Evolutionary conservation across 2,797 vertebrate genomes (phyloP).

Genomic region (Lepilemur septentrionalis): DNA sequence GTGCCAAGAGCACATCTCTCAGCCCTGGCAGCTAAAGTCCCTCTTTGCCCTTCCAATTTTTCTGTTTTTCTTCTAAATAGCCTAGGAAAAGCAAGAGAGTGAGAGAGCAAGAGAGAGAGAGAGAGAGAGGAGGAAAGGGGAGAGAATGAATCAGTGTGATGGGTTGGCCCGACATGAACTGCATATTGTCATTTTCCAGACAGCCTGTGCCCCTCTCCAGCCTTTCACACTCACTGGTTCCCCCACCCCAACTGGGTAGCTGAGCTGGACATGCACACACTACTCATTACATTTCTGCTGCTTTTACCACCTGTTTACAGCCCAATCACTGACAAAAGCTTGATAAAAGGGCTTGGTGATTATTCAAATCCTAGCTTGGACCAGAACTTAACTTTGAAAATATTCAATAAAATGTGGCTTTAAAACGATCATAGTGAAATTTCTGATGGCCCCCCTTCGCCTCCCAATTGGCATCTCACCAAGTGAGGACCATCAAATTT

Average conservation of each 20-base stretch:
- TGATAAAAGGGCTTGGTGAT: constrained; percentile 11
- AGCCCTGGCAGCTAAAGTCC: constrained; percentile 21
- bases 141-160: background rate
- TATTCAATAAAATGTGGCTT: constrained; percentile 20
- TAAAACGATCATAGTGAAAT: background rate
- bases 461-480: background rate
- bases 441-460: background rate
- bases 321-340: background rate
- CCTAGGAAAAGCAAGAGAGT: no score
- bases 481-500: background rate
- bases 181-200: background rate
- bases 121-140: background rate
- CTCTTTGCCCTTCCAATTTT: constrained; percentile 54
- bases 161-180: background rate
- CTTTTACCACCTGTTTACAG: background rate
- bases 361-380: constrained; percentile 10
- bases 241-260: background rate
- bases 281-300: background rate
- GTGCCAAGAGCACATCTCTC: constrained; percentile 40
- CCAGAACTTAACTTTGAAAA: constrained; percentile 34
- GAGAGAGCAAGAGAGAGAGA: no score
- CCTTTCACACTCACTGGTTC: background rate
- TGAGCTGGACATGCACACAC: background rate
- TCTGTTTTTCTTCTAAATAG: background rate
- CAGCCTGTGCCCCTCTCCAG: background rate